Evolutionary conservation across 2,888 invertebrate genomes (phyloP).

Genomic region (Himalopsyche kuldschensis): DNA sequence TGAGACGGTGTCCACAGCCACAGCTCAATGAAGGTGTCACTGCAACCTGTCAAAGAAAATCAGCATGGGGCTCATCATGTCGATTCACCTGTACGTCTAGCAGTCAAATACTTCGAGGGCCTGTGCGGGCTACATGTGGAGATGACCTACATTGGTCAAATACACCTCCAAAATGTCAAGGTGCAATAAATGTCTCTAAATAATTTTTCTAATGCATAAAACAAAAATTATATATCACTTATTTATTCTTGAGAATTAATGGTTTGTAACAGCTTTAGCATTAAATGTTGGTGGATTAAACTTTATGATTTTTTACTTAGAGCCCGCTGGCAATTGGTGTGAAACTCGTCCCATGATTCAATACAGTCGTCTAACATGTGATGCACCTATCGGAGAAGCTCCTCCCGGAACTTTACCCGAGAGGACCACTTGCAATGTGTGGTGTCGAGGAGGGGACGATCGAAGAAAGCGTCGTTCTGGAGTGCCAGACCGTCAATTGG

Average conservation of each 20-base stretch:
- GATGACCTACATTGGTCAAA: slow-evolving; percentile 20
- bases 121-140: slow-evolving; percentile 11
- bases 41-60: slow-evolving; percentile 34
- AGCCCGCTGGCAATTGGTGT: slow-evolving; percentile 10
- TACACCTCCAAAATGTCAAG: slow-evolving; percentile 19
- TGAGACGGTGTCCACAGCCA: slow-evolving; percentile 51
- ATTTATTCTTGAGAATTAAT: background rate
- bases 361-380: slow-evolving; percentile 21
- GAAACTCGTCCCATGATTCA: slow-evolving; percentile 6
- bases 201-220: too few relatives aligned
- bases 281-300: too few relatives aligned
- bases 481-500: background rate
- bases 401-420: slow-evolving; percentile 8
- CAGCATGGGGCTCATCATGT: slow-evolving; percentile 48
- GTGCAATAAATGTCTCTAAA: background rate
- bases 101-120: background rate
- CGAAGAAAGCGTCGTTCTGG: background rate
- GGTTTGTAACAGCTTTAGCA: background rate
- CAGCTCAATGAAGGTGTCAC: slow-evolving; percentile 46
- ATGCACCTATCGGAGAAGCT: slow-evolving; percentile 6
- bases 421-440: slow-evolving; percentile 19
- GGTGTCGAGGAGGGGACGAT: slow-evolving; percentile 7
- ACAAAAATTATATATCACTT: too few relatives aligned
- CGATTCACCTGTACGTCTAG: slow-evolving; percentile 47
- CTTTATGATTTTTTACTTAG: background rate